Percentiles rank a stretch among this genome's conserved stretches.
phyloP scores from a whole-genome alignment of 1,140 invertebrate genomes.

The Calephelis virginiensis region DNA sequence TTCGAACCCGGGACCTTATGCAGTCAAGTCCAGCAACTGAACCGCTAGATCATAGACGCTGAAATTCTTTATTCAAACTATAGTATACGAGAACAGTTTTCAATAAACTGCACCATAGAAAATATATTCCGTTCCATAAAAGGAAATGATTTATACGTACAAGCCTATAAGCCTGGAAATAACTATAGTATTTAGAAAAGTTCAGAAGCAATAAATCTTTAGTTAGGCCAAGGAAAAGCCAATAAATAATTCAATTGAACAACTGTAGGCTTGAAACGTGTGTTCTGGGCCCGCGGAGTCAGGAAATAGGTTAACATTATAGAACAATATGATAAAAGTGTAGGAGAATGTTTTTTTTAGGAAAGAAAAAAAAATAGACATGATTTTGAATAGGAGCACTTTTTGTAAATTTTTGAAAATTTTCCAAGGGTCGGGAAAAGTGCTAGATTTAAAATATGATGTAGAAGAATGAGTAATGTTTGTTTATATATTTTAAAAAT shows the following conservation, averaged over 20 bases:
- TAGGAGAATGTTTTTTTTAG: too few species aligned
- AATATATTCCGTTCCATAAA: background rate
- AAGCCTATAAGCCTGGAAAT: constrained; percentile 1
- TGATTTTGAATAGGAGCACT: too few species aligned
- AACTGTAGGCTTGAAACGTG: background rate
- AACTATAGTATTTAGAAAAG: constrained; percentile 9
- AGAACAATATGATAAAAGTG: too few species aligned
- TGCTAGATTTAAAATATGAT: too few species aligned
- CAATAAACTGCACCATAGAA: background rate
- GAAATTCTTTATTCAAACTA: background rate
- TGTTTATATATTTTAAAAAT: too few species aligned
- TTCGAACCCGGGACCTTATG: background rate
- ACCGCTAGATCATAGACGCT: too few species aligned
- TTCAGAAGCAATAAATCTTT: constrained; percentile 7
- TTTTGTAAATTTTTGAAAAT: too few species aligned
- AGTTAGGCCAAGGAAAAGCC: constrained; percentile 6
- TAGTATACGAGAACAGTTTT: background rate
- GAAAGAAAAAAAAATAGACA: too few species aligned
- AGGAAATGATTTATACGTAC: constrained; percentile 7
- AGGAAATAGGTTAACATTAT: background rate
- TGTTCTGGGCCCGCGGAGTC: background rate
- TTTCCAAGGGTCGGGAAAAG: too few species aligned
- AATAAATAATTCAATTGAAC: constrained; percentile 11
- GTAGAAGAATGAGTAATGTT: too few species aligned
- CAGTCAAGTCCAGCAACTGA: background rate